Conservation (phyloP, 2,888 invertebrate genomes). For the Drosophila pseudotakahashii region DNA sequence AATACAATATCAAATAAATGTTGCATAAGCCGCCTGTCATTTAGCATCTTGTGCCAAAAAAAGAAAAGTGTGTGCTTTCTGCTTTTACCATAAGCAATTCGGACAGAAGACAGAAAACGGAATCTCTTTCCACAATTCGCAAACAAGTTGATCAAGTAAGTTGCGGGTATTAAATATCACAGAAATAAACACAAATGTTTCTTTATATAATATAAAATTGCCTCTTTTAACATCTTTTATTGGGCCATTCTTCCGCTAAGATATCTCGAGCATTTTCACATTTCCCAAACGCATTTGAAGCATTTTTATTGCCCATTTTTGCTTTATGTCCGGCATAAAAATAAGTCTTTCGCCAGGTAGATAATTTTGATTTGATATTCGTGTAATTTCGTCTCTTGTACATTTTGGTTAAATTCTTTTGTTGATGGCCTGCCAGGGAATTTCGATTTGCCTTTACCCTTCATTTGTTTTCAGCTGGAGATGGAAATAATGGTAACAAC, state of each 20-base stretch:
- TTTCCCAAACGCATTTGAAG: slow-evolving; percentile 31
- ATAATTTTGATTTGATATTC: slow-evolving; percentile 41
- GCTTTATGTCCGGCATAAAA: slow-evolving; percentile 19
- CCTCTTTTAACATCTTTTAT: slow-evolving; percentile 1
- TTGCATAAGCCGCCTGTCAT: slow-evolving; percentile 66
- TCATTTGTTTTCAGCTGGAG: slow-evolving; percentile 12
- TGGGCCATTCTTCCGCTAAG: neutral
- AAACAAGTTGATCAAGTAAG: slow-evolving; percentile 34
- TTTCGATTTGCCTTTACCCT: slow-evolving; percentile 16
- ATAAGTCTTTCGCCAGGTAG: slow-evolving; percentile 25
- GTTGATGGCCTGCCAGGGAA: slow-evolving; percentile 17
- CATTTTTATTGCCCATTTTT: slow-evolving; percentile 40
- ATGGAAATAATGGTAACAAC: neutral
- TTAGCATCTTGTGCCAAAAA: slow-evolving; percentile 48
- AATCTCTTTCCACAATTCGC: slow-evolving; percentile 1
- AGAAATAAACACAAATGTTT: neutral
- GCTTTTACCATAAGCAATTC: slow-evolving; percentile 9
- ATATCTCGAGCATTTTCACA: slow-evolving; percentile 21
- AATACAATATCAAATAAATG: slow-evolving; percentile 74
- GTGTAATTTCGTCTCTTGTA: slow-evolving; percentile 9
- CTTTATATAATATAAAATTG: slow-evolving; percentile 4
- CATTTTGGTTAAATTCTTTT: slow-evolving; percentile 14
- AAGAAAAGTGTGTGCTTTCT: slow-evolving; percentile 14
- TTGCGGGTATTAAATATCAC: slow-evolving; percentile 9
- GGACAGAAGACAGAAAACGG: slow-evolving; percentile 19